Base-by-base conservation (phyloP, 2,888 invertebrate genomes). In the Anoncus sp. region DNA sequence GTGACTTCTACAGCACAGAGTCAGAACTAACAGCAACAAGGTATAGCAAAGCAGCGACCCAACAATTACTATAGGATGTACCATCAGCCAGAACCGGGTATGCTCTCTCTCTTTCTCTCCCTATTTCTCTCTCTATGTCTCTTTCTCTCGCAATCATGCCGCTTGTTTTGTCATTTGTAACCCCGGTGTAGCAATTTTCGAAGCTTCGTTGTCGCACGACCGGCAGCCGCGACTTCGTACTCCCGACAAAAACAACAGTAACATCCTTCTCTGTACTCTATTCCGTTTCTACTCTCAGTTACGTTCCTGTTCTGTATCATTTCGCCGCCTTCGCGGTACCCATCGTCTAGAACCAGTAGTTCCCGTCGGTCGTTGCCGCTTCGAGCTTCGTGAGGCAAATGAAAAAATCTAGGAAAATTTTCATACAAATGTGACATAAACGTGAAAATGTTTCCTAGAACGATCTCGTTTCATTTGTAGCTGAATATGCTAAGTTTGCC, bases 151-250 rank as follows among this genome's bases (percentile, higher is more conserved):
- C 86, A 85, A 86, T 86, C 85, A 86, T 86, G 82, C 77, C 83
- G 84, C 85, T 87, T 86, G 87, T 88, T 86, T 86, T 85, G 85
- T 83, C 86, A 84, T 86, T 86, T 85, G 85, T 85, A 82, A 85
- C 81, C 80, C n/a, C 78, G 63, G 82, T 67, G 82, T 77, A 80
- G 86, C 84, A 83, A 86, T 85, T 85, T 86, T 83, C 79, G 76
- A 75, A 79, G 82, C 79, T 71, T 69, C 83, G 76, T 63, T 74
- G 77, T 51, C 51, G 66, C 40, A 38, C 49, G 40, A 45, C 60
- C 22, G 40, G 24, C 35, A 43, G 35, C 49, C 62, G 20, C 60
- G 51, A 70, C 49, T 75, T 67, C 66, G 62, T 49, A 63, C 62
- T 79, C 79, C 12, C 45, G 66, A 75, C 83, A 82, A 85, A 84